Base-by-base conservation (phyloP, 2,113 vertebrate species). In the Oophaga pumilio region DNA sequence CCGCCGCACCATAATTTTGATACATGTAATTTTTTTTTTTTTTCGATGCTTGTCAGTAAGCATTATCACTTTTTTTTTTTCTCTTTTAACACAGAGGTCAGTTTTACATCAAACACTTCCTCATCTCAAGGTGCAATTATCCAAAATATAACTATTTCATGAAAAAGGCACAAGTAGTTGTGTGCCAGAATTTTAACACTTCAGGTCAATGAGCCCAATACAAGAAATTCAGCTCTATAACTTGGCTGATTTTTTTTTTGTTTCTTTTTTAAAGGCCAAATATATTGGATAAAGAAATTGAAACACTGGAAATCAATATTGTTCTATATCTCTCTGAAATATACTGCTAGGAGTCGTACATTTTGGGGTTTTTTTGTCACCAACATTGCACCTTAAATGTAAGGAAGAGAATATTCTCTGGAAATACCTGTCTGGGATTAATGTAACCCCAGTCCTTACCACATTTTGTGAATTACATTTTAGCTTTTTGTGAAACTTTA, bases 1-100 rank as follows among this genome's bases (percentile, higher is more conserved):
- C 71, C 71, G 68, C 24, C n/a, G 81, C 87, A 77, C 87, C 87
- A 88, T 88, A 77, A 84, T 84, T 83, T 88, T 84, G 80, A 76
- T 84, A 87, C 52, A 80, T 87, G 52, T 60, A 76, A 49, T 26
- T 60, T 20, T 76, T 87, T 60, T 20, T 76, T 87, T 82, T 74
- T 62, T 66, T 59, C 14, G 77, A 33, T 68, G 68, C 68, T 74
- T 87, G 33, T 56, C 52, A 33, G 49, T 87, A 82, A 52, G 57
- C 86, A 76, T 59, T 22, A 17, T 73, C 24, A 49, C 33, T 18
- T 80, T n/a, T 18, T 52, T 86, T 60, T 53, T 49, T 76, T 43
- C 5, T 43, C 5, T 3, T 43, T 43, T 43, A 1, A 43, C 33
- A 82, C 60, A 76, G 79, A 82, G 56, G n/a, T 60, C 4, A 28